Conservation (phyloP, 2,888 invertebrate genomes). For the Philonicus albiceps region DNA sequence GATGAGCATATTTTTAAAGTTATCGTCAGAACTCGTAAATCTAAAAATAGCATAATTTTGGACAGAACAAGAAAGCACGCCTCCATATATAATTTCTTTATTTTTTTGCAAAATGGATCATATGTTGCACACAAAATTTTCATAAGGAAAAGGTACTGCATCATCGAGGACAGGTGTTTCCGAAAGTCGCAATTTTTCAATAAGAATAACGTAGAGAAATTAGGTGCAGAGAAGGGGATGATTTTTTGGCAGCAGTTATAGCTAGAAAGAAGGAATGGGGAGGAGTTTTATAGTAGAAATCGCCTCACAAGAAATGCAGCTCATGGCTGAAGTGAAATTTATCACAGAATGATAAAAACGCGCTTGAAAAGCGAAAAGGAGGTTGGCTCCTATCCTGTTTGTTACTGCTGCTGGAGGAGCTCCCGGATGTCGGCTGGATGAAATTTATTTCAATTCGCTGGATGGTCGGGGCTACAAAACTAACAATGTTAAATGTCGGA, state of each 20-base stretch:
- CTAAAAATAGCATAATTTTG: not conserved
- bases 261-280: not conserved
- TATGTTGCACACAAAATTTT: not conserved
- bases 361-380: not conserved
- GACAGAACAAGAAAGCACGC: not conserved
- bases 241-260: not conserved
- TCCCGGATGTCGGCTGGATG: slow-evolving; percentile 1
- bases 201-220: not conserved
- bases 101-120: not conserved
- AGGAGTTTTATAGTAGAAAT: not conserved
- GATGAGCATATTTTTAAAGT: not conserved
- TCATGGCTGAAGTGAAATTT: not conserved
- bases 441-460: slow-evolving; percentile 30
- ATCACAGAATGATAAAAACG: slow-evolving; percentile 20
- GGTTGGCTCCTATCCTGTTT: not conserved
- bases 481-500: slow-evolving; percentile 23
- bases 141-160: slow-evolving; percentile 12
- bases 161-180: slow-evolving; percentile 21
- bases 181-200: slow-evolving; percentile 30
- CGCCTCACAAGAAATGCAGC: slow-evolving; percentile 2
- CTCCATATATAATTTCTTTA: not conserved
- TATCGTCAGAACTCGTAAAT: not conserved
- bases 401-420: not conserved
- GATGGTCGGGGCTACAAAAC: not conserved
- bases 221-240: not conserved